These are phyloP conservation scores for Hypsopygia costalis DNA, from an alignment of 2,888 invertebrate species.

Conservation along the genomic window DNA sequence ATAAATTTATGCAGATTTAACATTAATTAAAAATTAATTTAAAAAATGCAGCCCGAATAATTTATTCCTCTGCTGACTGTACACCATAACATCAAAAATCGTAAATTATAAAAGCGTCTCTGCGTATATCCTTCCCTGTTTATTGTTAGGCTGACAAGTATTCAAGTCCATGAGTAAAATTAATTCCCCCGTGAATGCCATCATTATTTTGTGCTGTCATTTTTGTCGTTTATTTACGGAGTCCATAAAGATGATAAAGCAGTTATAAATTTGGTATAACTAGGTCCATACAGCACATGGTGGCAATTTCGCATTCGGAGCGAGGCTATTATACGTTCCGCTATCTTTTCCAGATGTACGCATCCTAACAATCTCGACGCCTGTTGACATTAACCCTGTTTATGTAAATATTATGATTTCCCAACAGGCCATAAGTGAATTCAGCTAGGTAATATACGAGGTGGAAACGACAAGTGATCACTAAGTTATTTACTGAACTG, in stretches of 20 bases:
- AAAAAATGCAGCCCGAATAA: no score
- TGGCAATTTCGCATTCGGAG: conserved; percentile 30
- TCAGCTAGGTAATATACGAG: no score
- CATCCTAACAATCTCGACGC: background rate
- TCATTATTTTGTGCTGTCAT: background rate
- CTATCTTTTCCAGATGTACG: conserved; percentile 24
- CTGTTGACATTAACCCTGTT: conserved; percentile 2
- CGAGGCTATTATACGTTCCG: conserved; percentile 29
- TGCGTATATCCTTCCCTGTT: conserved; percentile 4
- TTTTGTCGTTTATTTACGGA: conserved; percentile 6
- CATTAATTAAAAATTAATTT: no score
- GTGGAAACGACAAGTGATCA: no score
- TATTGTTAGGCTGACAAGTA: no score
- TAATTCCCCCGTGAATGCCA: background rate
- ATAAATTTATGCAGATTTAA: no score
- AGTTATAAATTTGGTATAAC: conserved; percentile 28
- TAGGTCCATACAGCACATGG: conserved; percentile 23
- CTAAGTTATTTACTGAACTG: no score
- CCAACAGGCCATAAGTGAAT: background rate
- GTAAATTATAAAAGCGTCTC: conserved; percentile 2
- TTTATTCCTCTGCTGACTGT: no score
- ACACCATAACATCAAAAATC: background rate
- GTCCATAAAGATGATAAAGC: conserved; percentile 22
- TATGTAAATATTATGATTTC: no score
- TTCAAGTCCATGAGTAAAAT: no score